Conservation (phyloP, 2,113 vertebrate genomes). For the Trochalopteron elliotii region DNA sequence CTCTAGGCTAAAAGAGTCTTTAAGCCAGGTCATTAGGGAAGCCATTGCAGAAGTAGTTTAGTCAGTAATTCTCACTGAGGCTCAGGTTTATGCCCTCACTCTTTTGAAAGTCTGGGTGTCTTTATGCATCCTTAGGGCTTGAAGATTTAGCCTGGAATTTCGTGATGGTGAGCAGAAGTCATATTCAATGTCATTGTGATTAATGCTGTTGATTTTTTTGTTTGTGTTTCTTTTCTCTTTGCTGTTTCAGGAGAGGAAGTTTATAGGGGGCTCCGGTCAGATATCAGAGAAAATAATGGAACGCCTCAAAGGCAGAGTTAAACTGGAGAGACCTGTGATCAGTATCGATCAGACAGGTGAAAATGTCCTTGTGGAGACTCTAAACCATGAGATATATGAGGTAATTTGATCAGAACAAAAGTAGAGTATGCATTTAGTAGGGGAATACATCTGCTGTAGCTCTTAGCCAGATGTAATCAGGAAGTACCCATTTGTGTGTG, state of each 20-base stretch:
- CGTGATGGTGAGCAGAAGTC: neutral
- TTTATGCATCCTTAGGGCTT: neutral
- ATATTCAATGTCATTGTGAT: neutral
- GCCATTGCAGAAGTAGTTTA: neutral
- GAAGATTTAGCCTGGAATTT: neutral
- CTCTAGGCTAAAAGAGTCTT: neutral
- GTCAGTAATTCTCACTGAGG: neutral
- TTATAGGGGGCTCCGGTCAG: constrained; percentile 90
- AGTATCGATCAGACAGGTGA: constrained; percentile 88
- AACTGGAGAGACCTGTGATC: constrained; percentile 84
- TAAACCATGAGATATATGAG: constrained; percentile 83
- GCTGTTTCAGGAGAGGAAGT: constrained; percentile 90
- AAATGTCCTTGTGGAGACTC: constrained; percentile 84
- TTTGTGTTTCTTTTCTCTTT: neutral
- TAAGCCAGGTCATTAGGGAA: neutral
- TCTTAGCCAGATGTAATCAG: constrained; percentile 58
- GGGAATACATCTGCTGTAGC: constrained; percentile 19
- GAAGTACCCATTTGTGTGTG: neutral
- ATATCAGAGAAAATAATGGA: constrained; percentile 88
- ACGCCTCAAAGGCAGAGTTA: constrained; percentile 83
- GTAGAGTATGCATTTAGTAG: constrained; percentile 11
- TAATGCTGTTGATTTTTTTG: neutral
- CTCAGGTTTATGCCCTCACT: neutral
- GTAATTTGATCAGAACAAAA: constrained; percentile 75
- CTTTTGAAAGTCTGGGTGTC: neutral